Evolutionary conservation across 1,140 invertebrate genomes (phyloP).

Genomic region (Chlorops oryzae): DNA sequence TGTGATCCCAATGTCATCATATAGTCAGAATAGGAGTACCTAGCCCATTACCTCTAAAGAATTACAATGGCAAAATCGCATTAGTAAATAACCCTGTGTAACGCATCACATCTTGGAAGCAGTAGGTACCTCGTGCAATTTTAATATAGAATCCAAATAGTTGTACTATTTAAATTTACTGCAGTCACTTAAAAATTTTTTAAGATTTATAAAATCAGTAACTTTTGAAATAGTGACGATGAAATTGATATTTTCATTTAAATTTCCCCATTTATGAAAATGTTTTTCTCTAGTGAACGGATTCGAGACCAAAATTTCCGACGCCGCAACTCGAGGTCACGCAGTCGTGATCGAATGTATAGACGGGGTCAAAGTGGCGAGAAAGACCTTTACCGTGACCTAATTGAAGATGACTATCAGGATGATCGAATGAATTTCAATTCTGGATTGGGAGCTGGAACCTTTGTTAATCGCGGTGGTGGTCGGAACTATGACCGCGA

Average conservation of each 20-base stretch:
- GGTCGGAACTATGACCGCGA: conserved; percentile 26
- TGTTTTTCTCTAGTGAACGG: conserved; percentile 13
- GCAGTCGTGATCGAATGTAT: conserved; percentile 15
- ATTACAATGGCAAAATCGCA: no score
- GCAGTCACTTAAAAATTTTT: no score
- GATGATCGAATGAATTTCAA: conserved; percentile 23
- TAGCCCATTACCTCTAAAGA: no score
- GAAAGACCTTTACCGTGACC: conserved; percentile 34
- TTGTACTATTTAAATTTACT: no score
- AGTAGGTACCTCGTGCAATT: no score
- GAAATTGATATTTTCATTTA: not conserved
- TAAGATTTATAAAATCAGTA: no score
- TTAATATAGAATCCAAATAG: no score
- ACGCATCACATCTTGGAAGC: no score
- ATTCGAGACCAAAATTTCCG: conserved; percentile 30
- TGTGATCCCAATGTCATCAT: no score
- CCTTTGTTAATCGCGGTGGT: conserved; percentile 25
- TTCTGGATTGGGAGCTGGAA: conserved; percentile 15
- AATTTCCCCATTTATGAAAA: not conserved
- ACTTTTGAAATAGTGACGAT: no score
- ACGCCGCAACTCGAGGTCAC: conserved; percentile 14
- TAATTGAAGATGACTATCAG: conserved; percentile 39
- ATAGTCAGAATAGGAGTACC: no score
- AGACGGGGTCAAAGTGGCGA: conserved; percentile 22
- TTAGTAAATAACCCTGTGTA: no score